A percentile compares a stretch with the other conserved stretches of the same genome.
phyloP scores from a whole-genome alignment of 2,113 vertebrate genomes.

The Callorhinus ursinus region DNA sequence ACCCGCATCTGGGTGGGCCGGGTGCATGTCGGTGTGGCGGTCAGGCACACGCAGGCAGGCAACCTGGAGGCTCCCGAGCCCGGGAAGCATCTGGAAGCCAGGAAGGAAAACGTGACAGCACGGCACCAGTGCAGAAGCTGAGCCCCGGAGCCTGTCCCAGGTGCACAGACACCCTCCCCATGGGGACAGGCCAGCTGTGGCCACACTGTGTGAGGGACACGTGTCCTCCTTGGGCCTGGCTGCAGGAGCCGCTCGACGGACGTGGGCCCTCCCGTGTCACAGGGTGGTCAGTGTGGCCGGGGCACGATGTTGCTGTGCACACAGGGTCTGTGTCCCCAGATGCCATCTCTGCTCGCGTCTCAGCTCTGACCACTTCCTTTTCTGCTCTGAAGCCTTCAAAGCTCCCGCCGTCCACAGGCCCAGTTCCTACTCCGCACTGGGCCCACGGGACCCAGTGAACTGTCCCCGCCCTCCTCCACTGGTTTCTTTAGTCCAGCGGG shows the following conservation, averaged over 20 bases:
- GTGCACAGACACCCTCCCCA: not conserved
- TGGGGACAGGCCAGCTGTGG: not conserved
- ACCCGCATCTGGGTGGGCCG: fast-evolving
- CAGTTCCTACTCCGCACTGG: not conserved
- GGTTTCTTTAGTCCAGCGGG: not conserved
- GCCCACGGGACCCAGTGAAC: not conserved
- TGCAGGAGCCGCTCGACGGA: not conserved
- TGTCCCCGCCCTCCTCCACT: too few relatives aligned
- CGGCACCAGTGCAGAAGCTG: fast-evolving
- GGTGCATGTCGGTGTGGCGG: not conserved
- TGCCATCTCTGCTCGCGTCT: not conserved
- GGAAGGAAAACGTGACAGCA: not conserved
- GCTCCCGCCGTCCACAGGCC: not conserved
- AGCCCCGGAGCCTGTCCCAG: fast-evolving
- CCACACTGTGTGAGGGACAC: fast-evolving
- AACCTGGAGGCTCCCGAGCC: not conserved
- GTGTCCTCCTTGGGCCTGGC: not conserved
- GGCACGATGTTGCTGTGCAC: not conserved
- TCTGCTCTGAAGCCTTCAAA: not conserved
- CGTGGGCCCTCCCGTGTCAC: not conserved
- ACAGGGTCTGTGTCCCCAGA: not conserved
- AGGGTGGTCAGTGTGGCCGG: not conserved
- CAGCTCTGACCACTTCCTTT: not conserved
- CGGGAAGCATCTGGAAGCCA: not conserved
- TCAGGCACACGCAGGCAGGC: not conserved